Evolutionary conservation across 2,113 vertebrate genomes (phyloP).

Genomic region (Heterocephalus glaber): DNA sequence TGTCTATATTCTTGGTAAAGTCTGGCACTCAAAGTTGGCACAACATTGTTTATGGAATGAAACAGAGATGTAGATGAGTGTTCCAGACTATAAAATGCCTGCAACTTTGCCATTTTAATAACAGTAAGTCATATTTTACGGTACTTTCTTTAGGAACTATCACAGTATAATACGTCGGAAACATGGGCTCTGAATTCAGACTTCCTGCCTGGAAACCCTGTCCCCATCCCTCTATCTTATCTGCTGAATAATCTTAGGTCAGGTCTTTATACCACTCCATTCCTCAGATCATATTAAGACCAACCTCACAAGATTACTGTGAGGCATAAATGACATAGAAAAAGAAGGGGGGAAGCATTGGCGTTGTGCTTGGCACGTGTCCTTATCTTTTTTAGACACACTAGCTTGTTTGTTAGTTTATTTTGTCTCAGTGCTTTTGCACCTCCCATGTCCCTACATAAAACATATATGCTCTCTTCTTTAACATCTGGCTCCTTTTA

Average conservation of each 20-base stretch:
- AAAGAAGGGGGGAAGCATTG: not conserved
- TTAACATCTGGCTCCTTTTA: not conserved
- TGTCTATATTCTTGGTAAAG: slow-evolving; percentile 39
- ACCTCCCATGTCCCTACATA: not conserved
- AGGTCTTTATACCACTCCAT: not conserved
- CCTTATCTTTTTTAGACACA: not conserved
- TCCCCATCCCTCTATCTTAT: not conserved
- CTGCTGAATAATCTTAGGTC: not conserved
- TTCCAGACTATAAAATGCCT: not conserved
- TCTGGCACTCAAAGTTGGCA: not conserved
- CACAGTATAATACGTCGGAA: not conserved
- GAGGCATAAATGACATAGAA: not conserved
- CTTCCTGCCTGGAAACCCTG: not conserved
- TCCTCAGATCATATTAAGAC: not conserved
- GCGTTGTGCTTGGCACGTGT: not conserved
- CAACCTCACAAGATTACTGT: not conserved
- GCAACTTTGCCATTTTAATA: not conserved
- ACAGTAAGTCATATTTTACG: not conserved
- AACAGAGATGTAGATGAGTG: not conserved
- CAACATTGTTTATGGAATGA: not conserved
- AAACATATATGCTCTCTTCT: not conserved
- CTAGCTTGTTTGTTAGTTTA: not conserved
- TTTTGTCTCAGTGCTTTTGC: not conserved
- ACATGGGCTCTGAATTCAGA: not conserved
- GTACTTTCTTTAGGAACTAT: not conserved